These are phyloP conservation scores for Triplophysa rosa DNA, from an alignment of 2,113 vertebrate species.

Conservation along the genomic window DNA sequence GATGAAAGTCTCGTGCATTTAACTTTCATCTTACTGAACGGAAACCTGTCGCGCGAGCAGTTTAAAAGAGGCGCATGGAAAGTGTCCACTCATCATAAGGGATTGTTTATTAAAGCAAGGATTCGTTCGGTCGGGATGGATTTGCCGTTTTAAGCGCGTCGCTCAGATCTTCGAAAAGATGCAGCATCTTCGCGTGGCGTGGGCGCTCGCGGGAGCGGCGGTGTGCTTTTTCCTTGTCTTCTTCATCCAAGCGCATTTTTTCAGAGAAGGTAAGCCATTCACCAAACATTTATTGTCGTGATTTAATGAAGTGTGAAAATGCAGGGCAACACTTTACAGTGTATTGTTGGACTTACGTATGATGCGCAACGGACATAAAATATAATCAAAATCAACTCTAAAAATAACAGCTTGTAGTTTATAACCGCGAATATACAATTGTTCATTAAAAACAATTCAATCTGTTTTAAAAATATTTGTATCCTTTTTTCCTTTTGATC, in stretches of 20 bases:
- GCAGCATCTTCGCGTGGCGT: conserved; percentile 48
- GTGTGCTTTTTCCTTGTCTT: conserved; percentile 42
- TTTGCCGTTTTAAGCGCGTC: conserved; percentile 24
- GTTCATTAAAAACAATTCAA: no score
- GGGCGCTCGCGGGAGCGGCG: conserved; percentile 50
- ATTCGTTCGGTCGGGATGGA: conserved; percentile 30
- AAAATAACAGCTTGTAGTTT: background rate
- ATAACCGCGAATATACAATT: background rate
- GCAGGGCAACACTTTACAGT: background rate
- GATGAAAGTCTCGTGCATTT: conserved; percentile 8
- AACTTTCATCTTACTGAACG: conserved; percentile 17
- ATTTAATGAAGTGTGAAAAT: background rate
- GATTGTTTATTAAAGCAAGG: conserved; percentile 2
- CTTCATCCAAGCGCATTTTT: conserved; percentile 42
- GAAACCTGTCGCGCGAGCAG: conserved; percentile 33
- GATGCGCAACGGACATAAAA: no score
- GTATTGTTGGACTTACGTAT: no score
- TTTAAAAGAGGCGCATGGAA: background rate
- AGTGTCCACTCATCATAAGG: background rate
- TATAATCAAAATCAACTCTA: background rate
- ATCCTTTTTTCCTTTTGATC: background rate
- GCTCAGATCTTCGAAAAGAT: conserved; percentile 32
- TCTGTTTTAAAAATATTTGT: no score
- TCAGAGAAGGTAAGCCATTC: conserved; percentile 49
- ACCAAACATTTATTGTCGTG: background rate